A percentile compares a stretch with the other conserved stretches of the same genome.
These are phyloP conservation scores for Lepidiolamprologus cunningtoni DNA, from an alignment of 2,113 vertebrate species.

Conservation along the genomic window DNA sequence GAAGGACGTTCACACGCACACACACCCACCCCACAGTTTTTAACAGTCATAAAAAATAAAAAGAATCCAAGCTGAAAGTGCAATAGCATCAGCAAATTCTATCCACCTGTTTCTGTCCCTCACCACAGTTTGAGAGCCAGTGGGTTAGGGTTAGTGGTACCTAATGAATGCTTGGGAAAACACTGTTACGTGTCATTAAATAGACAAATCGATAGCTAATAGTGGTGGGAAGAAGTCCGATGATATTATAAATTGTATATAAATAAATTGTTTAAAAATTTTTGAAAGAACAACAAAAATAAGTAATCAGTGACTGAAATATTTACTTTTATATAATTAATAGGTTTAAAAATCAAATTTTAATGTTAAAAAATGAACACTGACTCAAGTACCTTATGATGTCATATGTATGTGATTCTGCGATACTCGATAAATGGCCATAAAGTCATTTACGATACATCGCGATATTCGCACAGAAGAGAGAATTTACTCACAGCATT, in stretches of 20 bases:
- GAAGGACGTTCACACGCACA: background rate
- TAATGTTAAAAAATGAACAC: background rate
- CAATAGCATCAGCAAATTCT: background rate
- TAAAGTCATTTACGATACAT: background rate
- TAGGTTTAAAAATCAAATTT: background rate
- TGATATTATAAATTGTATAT: background rate
- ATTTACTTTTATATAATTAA: background rate
- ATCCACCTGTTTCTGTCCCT: background rate
- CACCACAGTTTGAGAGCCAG: background rate
- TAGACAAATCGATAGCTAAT: background rate
- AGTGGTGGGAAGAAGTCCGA: background rate
- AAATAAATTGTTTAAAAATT: fast-evolving
- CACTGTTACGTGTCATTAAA: background rate
- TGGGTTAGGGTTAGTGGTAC: background rate
- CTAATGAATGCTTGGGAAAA: background rate
- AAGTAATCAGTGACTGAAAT: background rate
- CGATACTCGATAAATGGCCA: background rate
- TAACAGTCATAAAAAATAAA: background rate
- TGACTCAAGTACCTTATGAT: background rate
- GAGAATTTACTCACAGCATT: background rate
- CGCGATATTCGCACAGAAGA: background rate
- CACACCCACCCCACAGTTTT: background rate
- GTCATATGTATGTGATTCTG: background rate
- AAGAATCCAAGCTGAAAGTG: background rate
- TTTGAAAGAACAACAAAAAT: background rate